Evolutionary conservation across 1,140 invertebrate species (phyloP), one percentile per base, ranked within the genome.

Genomic region (Asbolus verrucosus): DNA sequence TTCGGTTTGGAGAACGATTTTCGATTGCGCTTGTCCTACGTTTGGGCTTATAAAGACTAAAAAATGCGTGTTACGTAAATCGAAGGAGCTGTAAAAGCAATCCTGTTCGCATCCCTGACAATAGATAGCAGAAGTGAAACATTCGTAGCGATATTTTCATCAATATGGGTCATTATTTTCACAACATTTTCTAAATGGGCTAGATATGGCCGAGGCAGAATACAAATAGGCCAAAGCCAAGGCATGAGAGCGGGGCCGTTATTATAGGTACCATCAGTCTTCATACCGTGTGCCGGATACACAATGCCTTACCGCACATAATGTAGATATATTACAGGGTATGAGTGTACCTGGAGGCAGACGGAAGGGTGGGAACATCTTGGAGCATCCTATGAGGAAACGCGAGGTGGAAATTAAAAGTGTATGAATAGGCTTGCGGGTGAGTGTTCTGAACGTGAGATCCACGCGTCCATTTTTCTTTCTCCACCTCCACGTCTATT

Each of bases 131-230:
- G 14, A 54, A 54, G 46, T 54, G 46, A 54, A 54, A 54, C 46
- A 54, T 54, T 54, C 27, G 46, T 54, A 54, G 46, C 46, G 21
- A 54, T 54, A 54, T 54, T 54, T 54, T 54, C 46, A 54, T 54
- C 46, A 54, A 54, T 54, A 54, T 54, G 46, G 46, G 46, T 54
- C 46, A 54, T 54, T 54, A 54, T 54, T 54, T 54, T 54, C 46
- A 54, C 46, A 54, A 54, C 46, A 27, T 54, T 54, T 54, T 54
- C 46, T 54, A 54, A 54, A 54, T 54, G 46, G 46, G 46, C 27
- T 54, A 54, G 46, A 54, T 54, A 54, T 30, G 46, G 46, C 46
- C 4, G 0, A 24, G 46, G 46, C 46, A 31, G 46, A 54, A 54
- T 54, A 54, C 46, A 54, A 54, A 54, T 54, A 54, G 46, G 21